Evolutionary conservation across 2,888 invertebrate genomes (phyloP), one percentile per base, ranked within the genome.

Genomic region (Papilio demoleus): DNA sequence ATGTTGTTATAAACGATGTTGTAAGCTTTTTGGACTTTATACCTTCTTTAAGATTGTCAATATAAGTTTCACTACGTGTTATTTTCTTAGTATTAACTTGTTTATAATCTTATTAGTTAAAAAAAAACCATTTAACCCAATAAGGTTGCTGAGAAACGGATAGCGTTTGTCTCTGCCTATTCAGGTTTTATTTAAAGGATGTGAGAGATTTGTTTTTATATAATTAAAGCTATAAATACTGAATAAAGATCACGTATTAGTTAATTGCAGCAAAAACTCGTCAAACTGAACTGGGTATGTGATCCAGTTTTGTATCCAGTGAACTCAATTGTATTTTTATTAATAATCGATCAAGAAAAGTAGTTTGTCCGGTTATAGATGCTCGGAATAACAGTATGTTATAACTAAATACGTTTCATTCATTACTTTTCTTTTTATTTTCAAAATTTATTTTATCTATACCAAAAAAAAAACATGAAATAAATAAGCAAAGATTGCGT

Each of bases 121-220:
- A 31, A 53, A 53, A 53, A 31, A 56, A 24, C 50, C 53, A 38
- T 56, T 17, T 17, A 56, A 31, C 31, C 31, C 0, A 56, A 56
- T 56, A 56, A 56, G 53, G 31, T 31, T 17, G 27, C 53, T 56
- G 53, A 56, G 31, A 56, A 56, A 56, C 53, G 53, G 53, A 53
- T 53, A 31, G 53, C 9, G 31, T 17, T 56, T 56, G 53, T 14
- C 31, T 31, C 53, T 56, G 53, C 31, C n/a, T 56, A 31, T 56
- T 56, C 53, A 27, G 31, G 53, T 56, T 31, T 11, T 31, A 17
- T 56, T n/a, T 27, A 50, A 24, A 56, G 53, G 53, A 56, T 56
- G 53, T 56, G 53, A 56, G 27, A 17, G 53, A 56, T 56, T 31
- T 31, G 53, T 56, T 56, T 56, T 56, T 56, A 24, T 56, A 17